Conservation (phyloP, 2,797 vertebrate species). For the Carcharodon carcharias region DNA sequence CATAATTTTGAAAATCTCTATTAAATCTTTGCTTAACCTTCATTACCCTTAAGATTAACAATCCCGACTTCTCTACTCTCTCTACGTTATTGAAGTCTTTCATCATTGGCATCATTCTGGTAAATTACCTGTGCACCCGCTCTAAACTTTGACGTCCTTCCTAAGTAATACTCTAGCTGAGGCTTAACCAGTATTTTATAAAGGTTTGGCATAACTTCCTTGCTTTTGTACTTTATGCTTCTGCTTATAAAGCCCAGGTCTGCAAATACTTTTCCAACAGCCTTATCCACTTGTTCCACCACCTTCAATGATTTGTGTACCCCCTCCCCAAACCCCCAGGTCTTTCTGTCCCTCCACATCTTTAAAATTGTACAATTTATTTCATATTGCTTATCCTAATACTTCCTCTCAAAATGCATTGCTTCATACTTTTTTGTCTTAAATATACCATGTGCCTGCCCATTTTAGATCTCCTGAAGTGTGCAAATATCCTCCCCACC, state of each 20-base stretch:
- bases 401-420: neutral
- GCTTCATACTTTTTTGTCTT: neutral
- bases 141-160: neutral
- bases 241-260: neutral
- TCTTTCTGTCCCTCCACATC: neutral
- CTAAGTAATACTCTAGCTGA: neutral
- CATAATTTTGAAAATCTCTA: neutral
- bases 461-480: neutral
- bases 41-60: neutral
- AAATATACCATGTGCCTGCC: neutral
- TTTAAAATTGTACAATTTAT: neutral
- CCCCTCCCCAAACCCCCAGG: neutral
- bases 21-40: neutral
- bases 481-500: neutral
- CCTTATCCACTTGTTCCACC: neutral
- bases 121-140: neutral
- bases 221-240: neutral
- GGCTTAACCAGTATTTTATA: neutral
- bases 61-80: neutral
- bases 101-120: neutral
- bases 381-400: neutral
- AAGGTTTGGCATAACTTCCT: neutral
- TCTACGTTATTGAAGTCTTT: neutral
- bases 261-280: neutral
- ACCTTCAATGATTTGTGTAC: neutral